phyloP scores from a whole-genome alignment of 2,113 vertebrate genomes.

The Syngnathus scovelli region DNA sequence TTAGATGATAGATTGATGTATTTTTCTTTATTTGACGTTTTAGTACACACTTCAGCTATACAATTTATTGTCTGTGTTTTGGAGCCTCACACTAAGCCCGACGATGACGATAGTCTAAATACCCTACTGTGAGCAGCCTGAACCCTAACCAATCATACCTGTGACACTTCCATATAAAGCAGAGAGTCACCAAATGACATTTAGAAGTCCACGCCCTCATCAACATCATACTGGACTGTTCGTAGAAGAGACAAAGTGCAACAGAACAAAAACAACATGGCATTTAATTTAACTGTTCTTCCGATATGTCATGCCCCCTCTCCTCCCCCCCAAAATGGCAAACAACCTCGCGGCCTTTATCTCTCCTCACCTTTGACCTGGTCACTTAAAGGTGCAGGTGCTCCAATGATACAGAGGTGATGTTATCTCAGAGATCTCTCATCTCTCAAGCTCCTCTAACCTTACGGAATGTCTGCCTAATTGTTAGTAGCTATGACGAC shows the following conservation, averaged over 20 bases:
- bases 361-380: background rate
- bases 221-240: background rate
- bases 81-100: too few relatives aligned
- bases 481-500: constrained; percentile 70
- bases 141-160: background rate
- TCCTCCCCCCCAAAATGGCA: background rate
- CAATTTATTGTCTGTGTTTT: too few relatives aligned
- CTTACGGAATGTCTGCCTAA: constrained; percentile 57
- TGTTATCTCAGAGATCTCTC: constrained; percentile 18
- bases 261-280: constrained; percentile 10
- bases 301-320: background rate
- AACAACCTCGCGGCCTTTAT: constrained; percentile 5
- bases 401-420: constrained; percentile 21
- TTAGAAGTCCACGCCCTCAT: background rate
- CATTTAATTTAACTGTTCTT: constrained; percentile 11
- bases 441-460: constrained; percentile 8
- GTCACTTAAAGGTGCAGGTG: constrained; percentile 19
- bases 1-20: too few relatives aligned
- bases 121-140: too few relatives aligned
- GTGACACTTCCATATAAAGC: background rate
- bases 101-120: too few relatives aligned
- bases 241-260: background rate
- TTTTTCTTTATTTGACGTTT: too few relatives aligned
- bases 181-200: background rate
- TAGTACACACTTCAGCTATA: too few relatives aligned